A percentile compares a stretch with the other conserved stretches of the same genome.
These are phyloP conservation scores for Andrena minutula DNA, from an alignment of 2,888 invertebrate species.

Conservation along the genomic window DNA sequence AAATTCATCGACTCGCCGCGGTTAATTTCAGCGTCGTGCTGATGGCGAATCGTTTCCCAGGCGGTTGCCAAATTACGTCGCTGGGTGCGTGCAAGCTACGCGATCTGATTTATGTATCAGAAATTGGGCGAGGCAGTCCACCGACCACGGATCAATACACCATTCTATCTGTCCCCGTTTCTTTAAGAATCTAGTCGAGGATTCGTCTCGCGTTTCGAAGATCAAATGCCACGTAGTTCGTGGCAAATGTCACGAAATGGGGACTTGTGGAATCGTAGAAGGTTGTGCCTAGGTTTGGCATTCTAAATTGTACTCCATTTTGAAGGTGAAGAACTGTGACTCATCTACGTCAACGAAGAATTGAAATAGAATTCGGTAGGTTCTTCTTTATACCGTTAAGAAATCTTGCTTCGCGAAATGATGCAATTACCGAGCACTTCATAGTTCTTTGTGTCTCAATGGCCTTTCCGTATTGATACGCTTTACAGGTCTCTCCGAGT, in stretches of 20 bases:
- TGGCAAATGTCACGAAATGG: not conserved
- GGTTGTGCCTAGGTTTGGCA: too few relatives aligned
- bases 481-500: slow-evolving; percentile 12
- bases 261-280: not conserved
- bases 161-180: slow-evolving; percentile 18
- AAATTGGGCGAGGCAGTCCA: slow-evolving; percentile 48
- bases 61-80: slow-evolving; percentile 40
- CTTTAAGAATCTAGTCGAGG: slow-evolving; percentile 11
- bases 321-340: not conserved
- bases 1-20: not conserved
- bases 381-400: not conserved
- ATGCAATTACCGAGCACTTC: not conserved
- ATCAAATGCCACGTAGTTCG: not conserved
- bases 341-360: not conserved
- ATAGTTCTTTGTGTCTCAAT: slow-evolving; percentile 2
- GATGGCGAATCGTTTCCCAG: slow-evolving; percentile 14
- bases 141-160: slow-evolving; percentile 44
- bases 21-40: slow-evolving; percentile 31
- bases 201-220: not conserved
- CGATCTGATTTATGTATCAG: slow-evolving; percentile 51
- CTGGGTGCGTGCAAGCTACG: slow-evolving; percentile 32
- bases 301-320: too few relatives aligned
- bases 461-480: slow-evolving; percentile 22
- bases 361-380: not conserved
- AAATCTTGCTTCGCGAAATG: not conserved